phyloP scores from a whole-genome alignment of 2,113 vertebrate genomes.

The Rutilus rutilus region DNA sequence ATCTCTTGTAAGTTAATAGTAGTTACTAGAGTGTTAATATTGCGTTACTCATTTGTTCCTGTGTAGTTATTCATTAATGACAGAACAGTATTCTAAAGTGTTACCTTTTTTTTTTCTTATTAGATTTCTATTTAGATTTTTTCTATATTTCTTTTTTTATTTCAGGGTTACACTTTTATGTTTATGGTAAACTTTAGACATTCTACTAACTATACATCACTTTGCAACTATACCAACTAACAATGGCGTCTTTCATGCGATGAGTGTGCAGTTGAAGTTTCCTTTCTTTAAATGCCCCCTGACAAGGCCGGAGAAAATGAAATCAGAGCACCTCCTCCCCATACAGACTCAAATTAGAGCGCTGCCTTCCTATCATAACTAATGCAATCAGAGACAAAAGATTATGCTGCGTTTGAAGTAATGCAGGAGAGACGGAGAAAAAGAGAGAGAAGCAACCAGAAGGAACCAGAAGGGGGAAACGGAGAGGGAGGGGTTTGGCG shows the following conservation, averaged over 20 bases:
- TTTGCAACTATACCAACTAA: too few relatives aligned
- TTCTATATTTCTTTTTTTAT: too few relatives aligned
- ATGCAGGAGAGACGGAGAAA: neutral
- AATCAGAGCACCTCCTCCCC: conserved; percentile 42
- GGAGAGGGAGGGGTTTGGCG: conserved; percentile 51
- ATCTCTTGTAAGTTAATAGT: too few relatives aligned
- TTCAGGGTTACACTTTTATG: too few relatives aligned
- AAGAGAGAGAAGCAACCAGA: conserved; percentile 29
- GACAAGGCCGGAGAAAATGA: conserved; percentile 30
- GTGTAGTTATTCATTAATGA: too few relatives aligned
- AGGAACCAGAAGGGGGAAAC: neutral
- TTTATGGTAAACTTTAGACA: too few relatives aligned
- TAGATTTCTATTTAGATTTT: too few relatives aligned
- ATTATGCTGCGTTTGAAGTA: conserved; percentile 29
- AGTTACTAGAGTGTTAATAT: too few relatives aligned
- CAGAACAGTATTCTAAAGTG: too few relatives aligned
- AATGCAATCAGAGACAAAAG: conserved; percentile 47
- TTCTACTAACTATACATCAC: too few relatives aligned
- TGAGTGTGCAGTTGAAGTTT: conserved; percentile 1
- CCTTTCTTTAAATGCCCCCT: conserved; percentile 10
- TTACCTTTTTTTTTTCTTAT: too few relatives aligned
- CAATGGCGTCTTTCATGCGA: neutral
- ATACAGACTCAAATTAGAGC: conserved; percentile 42
- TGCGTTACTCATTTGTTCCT: too few relatives aligned
- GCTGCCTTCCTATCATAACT: conserved; percentile 47